Base-by-base conservation (phyloP, 2,797 vertebrate species). In the Buphagus erythrorhynchus region DNA sequence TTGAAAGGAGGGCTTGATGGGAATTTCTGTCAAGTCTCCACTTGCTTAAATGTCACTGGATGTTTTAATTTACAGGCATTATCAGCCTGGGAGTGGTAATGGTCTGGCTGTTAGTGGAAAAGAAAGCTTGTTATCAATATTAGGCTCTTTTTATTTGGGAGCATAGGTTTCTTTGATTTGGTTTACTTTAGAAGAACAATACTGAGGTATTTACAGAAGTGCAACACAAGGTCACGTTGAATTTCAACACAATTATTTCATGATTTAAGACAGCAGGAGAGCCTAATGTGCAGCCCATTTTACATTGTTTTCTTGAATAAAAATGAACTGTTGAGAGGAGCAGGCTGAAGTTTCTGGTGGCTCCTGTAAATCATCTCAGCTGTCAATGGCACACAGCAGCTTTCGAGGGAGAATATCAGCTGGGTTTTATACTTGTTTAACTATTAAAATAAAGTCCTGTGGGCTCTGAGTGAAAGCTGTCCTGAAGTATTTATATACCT, bases 201-300 rank as follows among this genome's bases (percentile, higher is more conserved):
- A 68, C 46, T 25, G 46, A 82, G 71, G 22, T 55, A 77, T 65
- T 91, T 88, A 54, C 72, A 86, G 72, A 85, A 83, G 75, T 25
- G 22, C 65, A 72, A 48, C 69, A 81, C 57, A 86, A 95, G 83
- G 91, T 88, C 28, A 1, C 14, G 29, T 74, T 59, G 48, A 83
- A 81, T 90, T 95, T 84, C 91, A 88, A 42, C 66, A 35, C 77
- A 90, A 90, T 95, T 95, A 95, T 84, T 93, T 91, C 8, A n/a
- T 86, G 72, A 93, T 94, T 93, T 94, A 83, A 88, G 82, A 80
- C 89, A 95, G 62, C 58, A 61, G 85, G 66, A 81, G 77, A 88
- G 79, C 54, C 83, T 90, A 84, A 94, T 42, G 62, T 58, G 58
- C 66, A 95, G 66, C 61, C 61, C 35, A 55, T 61, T 96, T 90